Percentiles rank a stretch among this genome's conserved stretches.
Evolutionary conservation across 2,113 vertebrate species (phyloP).

Genomic region (Ibidorhyncha struthersii): DNA sequence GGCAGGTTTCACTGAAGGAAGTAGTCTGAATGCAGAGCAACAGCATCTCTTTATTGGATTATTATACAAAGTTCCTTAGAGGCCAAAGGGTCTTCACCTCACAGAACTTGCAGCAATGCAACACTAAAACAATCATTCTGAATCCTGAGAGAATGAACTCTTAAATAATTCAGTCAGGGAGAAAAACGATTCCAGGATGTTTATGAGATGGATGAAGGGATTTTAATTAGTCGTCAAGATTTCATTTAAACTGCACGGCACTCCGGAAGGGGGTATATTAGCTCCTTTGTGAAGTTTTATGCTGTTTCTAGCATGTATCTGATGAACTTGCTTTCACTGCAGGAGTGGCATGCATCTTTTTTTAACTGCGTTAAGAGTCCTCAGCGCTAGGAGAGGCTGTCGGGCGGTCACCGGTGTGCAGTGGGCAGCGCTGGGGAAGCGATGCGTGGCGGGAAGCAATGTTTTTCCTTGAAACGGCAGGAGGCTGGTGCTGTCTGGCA

Average conservation of each 20-base stretch:
- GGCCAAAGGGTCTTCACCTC: background rate
- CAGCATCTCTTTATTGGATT: background rate
- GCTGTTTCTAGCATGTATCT: background rate
- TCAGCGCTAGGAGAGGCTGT: background rate
- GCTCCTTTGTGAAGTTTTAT: background rate
- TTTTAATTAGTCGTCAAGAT: conserved; percentile 41
- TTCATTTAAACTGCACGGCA: background rate
- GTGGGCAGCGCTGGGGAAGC: background rate
- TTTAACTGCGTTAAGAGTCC: accelerated
- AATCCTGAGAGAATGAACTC: background rate
- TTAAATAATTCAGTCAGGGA: conserved; percentile 38
- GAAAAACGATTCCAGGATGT: background rate
- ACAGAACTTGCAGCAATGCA: background rate
- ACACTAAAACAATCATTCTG: background rate
- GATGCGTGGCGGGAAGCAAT: accelerated
- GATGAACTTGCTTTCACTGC: background rate
- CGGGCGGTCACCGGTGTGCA: accelerated
- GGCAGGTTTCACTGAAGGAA: background rate
- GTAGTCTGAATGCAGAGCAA: background rate
- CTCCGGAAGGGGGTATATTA: background rate
- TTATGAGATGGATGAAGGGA: conserved; percentile 45
- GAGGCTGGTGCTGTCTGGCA: background rate
- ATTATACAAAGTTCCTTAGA: background rate
- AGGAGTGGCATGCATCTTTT: background rate
- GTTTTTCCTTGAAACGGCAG: background rate